These are phyloP conservation scores for Teleogryllus occipitalis DNA, from an alignment of 1,140 invertebrate species.

Conservation along the genomic window DNA sequence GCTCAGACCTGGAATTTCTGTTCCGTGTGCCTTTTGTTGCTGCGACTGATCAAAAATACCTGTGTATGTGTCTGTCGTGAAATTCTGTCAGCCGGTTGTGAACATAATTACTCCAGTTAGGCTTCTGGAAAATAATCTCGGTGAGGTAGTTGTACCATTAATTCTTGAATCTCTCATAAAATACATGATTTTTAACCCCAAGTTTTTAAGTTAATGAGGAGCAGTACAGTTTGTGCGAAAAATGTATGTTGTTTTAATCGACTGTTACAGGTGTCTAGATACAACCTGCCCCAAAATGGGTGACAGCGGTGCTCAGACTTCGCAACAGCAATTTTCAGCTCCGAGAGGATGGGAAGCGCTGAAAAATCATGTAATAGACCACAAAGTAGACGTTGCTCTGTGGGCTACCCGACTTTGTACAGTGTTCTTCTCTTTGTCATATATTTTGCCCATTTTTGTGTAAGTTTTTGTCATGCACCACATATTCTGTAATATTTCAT, in stretches of 20 bases:
- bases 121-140: too few species aligned
- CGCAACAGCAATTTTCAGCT: neutral
- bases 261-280: neutral
- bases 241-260: neutral
- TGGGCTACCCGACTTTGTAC: conserved; percentile 76
- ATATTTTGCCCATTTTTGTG: conserved; percentile 83
- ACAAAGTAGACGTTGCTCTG: conserved; percentile 76
- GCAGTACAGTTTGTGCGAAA: too few species aligned
- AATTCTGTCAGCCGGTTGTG: neutral
- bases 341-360: conserved; percentile 49
- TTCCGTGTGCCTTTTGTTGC: too few species aligned
- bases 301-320: neutral
- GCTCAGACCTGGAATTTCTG: too few species aligned
- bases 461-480: conserved; percentile 41
- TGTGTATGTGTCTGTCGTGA: neutral
- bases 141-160: too few species aligned
- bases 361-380: conserved; percentile 61
- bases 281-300: neutral
- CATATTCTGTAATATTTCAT: neutral
- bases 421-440: conserved; percentile 72
- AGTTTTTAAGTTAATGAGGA: too few species aligned
- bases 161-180: too few species aligned
- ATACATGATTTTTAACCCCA: too few species aligned
- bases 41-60: neutral
- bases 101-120: neutral